Evolutionary conservation across 1,140 invertebrate species (phyloP), one percentile per base, ranked within the genome.

Genomic region (Dreissena rostriformis): DNA sequence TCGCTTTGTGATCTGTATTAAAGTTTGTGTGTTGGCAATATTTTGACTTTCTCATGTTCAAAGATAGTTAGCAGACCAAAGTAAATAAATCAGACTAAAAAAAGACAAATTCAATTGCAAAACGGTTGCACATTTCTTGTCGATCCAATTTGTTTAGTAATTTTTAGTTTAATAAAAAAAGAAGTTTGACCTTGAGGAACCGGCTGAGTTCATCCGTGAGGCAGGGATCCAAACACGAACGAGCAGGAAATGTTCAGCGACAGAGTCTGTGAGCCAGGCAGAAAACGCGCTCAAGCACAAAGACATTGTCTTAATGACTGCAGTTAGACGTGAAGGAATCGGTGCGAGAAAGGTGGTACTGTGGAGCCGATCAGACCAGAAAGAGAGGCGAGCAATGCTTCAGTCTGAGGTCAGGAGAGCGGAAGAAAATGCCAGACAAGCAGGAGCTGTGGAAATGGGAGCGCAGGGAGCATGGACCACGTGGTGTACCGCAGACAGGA

Each of bases 401-500:
- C 67, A 63, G 53, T 24, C 17, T 7, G 19, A 80, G 28, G n/a
- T 79, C 65, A 57, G 78, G 67, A 29, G 52, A 11, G 8, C 19
- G 75, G 66, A 70, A 55, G 66, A 74, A 66, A 65, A 55, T 67
- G 14, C 26, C 19, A 66, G 72, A 76, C 22, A 82, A 24, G 49
- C 72, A 15, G 76, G 28, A 49, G 66, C 22, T 17, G 72, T 83
- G 15, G 63, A 77, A 57, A 39, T 83, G 61, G 73, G 73, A 76
- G 22, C 26, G 0, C 65, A 83, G 15, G 39, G 72, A 83, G 81
- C 81, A 75, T 75, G 80, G 71, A 65, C 70, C 29, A 61, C 63
- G 12, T 84, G 49, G 29, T 29, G 67, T 39, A 53, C 68, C 53
- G 19, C 39, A 66, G 26, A 57, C 22, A 63, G 39, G 57, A 73